phyloP scores from a whole-genome alignment of 2,797 vertebrate genomes.

The Psittacula derbiana region DNA sequence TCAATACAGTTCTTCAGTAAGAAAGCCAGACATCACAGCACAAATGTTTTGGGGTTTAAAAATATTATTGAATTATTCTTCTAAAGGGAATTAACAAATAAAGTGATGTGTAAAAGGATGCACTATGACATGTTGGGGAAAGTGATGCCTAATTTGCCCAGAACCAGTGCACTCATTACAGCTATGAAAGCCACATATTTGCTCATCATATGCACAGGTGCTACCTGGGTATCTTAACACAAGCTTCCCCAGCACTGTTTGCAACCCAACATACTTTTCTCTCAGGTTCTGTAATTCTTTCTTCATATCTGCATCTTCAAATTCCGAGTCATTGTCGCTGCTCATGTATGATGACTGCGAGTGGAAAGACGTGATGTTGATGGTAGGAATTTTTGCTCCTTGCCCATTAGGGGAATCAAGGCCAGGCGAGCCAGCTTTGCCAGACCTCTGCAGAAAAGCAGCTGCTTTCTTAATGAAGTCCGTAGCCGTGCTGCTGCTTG shows the following conservation, averaged over 20 bases:
- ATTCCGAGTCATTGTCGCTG: conserved; percentile 97
- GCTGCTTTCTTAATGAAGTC: conserved; percentile 92
- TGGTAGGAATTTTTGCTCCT: conserved; percentile 79
- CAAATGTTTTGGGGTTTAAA: neutral
- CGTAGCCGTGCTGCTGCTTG: conserved; percentile 79
- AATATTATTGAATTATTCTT: neutral
- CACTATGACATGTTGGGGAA: neutral
- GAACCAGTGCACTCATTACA: neutral
- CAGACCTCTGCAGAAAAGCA: conserved; percentile 87
- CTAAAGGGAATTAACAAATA: neutral
- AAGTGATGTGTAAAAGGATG: neutral
- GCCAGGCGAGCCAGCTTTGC: conserved; percentile 83
- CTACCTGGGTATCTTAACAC: neutral
- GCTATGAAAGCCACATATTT: neutral
- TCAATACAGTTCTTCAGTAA: neutral
- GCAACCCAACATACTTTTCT: conserved; percentile 86
- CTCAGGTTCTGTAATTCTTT: conserved; percentile 90
- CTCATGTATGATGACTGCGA: conserved; percentile 90
- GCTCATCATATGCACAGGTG: neutral
- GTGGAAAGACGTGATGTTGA: conserved; percentile 82
- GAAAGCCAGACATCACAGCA: neutral
- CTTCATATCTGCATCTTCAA: conserved; percentile 95
- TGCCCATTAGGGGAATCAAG: conserved; percentile 83
- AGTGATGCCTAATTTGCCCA: neutral
- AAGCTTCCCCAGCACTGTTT: neutral